These are phyloP conservation scores for Aythya baeri DNA, from an alignment of 2,113 vertebrate genomes.

Conservation along the genomic window DNA sequence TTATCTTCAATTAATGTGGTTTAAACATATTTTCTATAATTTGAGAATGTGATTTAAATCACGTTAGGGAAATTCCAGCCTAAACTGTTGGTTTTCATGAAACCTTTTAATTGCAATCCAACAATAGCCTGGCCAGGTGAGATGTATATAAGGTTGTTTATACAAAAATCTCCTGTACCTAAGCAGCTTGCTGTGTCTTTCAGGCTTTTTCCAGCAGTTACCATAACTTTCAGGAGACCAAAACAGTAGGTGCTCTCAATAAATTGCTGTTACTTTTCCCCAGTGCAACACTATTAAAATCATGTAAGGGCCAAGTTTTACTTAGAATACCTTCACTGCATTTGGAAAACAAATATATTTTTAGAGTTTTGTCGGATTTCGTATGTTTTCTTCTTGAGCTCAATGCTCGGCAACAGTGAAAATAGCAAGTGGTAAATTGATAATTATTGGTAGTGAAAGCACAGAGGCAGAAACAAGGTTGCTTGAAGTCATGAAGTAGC, in stretches of 20 bases:
- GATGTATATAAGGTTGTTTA: background rate
- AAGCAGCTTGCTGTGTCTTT: background rate
- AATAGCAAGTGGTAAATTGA: background rate
- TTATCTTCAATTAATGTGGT: background rate
- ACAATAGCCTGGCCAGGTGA: background rate
- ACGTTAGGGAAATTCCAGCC: background rate
- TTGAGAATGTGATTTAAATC: background rate
- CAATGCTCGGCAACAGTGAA: background rate
- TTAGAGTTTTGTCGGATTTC: background rate
- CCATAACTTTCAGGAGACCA: background rate
- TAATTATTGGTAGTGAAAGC: background rate
- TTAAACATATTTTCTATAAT: background rate
- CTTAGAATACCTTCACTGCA: background rate
- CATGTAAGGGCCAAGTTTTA: background rate
- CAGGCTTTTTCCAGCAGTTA: background rate
- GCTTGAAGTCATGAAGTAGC: background rate
- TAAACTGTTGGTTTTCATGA: background rate
- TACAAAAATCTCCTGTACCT: background rate
- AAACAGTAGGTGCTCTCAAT: background rate
- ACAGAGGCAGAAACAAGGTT: background rate
- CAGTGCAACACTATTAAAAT: background rate
- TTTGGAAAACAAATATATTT: background rate
- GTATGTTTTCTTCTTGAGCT: background rate
- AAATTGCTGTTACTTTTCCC: background rate
- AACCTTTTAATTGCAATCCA: background rate